Percentiles rank a stretch among this genome's conserved stretches.
Evolutionary conservation across 2,113 vertebrate genomes (phyloP).

Genomic region (Syngnathus floridae): DNA sequence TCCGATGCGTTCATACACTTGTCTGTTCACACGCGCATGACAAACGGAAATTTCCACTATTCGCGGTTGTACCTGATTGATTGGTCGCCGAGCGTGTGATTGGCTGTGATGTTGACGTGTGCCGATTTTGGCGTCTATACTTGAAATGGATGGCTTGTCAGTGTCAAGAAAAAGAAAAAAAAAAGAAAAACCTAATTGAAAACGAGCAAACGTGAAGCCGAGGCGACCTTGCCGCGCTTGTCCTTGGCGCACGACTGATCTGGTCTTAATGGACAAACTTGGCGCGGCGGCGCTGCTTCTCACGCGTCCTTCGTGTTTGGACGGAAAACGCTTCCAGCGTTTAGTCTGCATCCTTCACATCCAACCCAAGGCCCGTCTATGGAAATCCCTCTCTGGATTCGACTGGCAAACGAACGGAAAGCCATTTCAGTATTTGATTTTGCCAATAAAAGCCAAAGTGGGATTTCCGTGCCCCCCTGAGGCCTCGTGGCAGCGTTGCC

Average conservation of each 20-base stretch:
- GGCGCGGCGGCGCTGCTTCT: conserved; percentile 47
- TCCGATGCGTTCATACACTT: neutral
- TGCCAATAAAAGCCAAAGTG: neutral
- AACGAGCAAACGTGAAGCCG: conserved; percentile 31
- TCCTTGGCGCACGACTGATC: conserved; percentile 39
- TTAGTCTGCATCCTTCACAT: neutral
- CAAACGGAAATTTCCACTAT: neutral
- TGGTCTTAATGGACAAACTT: conserved; percentile 61
- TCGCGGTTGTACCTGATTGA: neutral
- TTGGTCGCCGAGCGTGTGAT: neutral
- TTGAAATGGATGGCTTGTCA: conserved; percentile 5
- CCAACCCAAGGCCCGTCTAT: no score
- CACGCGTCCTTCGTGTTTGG: neutral
- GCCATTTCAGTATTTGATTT: neutral
- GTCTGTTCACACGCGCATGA: neutral
- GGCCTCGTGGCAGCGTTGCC: conserved; percentile 11
- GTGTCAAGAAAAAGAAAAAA: conserved; percentile 16
- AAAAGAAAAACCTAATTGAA: neutral
- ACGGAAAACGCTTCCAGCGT: neutral
- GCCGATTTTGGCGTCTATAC: neutral
- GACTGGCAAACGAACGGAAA: no score
- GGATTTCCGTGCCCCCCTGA: conserved; percentile 4
- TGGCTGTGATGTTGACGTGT: neutral
- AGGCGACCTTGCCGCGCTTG: conserved; percentile 44
- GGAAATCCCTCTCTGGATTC: no score